Evolutionary conservation across 2,888 invertebrate genomes (phyloP), one percentile per base, ranked within the genome.

Genomic region (Pomacea canaliculata): DNA sequence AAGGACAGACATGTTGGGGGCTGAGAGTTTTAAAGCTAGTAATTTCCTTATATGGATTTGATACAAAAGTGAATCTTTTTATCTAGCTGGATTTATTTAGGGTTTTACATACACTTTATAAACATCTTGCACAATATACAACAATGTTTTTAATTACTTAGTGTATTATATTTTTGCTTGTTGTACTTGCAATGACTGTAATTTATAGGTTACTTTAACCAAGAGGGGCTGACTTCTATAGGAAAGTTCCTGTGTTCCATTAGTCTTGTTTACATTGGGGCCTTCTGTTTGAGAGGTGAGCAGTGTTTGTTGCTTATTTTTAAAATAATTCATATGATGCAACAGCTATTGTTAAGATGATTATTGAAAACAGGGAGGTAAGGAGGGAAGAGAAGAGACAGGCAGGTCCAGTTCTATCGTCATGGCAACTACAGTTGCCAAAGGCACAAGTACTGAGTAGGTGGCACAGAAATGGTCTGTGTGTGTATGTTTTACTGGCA

Each of bases 201-300:
- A 56, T 19, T 79, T 79, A 9, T 79, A 86, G 86, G 84, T 51
- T 84, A 85, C 76, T 86, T 84, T 76, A 83, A 81, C 19, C 60
- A 82, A 48, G 87, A 86, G 59, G 87, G 87, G 27, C 48, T 81
- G 3, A 80, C 81, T 10, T 83, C 80, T 65, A 65, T 85, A 5
- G 76, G 81, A 13, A 86, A 82, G 76, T 82, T 86, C 68, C 66
- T 82, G 7, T 70, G 83, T 27, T 84, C 83, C 70, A 60, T 86
- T 46, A 82, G 82, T 23, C 78, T 83, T n/a, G 78, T 85, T 27
- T 87, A 87, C 75, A 78, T 82, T 59, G 73, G 81, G 3, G 85
- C 85, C 3, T 81, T 82, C 27, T 78, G 85, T 51, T 73, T 83
- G 5, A 83, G 87, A 83, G 87, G 87, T 87, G 7, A 75, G 78